Evolutionary conservation across 2,113 vertebrate species (phyloP), one percentile per base, ranked within the genome.

Genomic region (Phylloscopus trochiloides): DNA sequence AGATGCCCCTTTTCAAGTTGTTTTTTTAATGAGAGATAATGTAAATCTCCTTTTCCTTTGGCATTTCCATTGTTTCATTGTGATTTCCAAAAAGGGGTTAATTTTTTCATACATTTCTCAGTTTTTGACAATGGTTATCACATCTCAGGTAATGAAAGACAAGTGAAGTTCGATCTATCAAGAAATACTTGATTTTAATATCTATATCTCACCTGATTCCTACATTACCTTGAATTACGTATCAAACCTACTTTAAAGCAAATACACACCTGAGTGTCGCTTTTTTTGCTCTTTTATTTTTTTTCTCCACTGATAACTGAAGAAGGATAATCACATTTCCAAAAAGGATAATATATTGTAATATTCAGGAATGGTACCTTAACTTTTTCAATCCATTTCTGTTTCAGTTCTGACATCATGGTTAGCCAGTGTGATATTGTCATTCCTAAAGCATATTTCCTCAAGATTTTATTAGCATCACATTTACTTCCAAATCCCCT

Each of bases 401-500:
- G 25, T 86, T 83, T 68, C 58, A n/a, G 4, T 84, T 70, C 43
- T 74, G 65, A 54, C 10, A 25, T 59, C 58, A 28, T 18, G n/a
- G 10, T 61, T 51, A 86, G 24, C 20, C 21, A 57, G 18, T 13
- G 26, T 26, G 58, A n/a, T 42, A 67, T 32, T 36, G 32, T n/a
- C 19, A 9, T 12, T 70, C 55, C 31, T 17, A 38, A 71, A 74
- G 55, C 0, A 0, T 18, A 1, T 36, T 47, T 74, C 12, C 19
- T 34, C 11, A 1, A 7, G 55, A 58, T 70, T 66, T 90, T 78
- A 51, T 77, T 54, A 50, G 24, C 19, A 8, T 36, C 84, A 11
- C 17, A 26, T 77, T 76, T 51, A 52, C 47, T 80, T 50, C 31
- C 54, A 73, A 83, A 68, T 22, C 10, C 29, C 28, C 29, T 36